Conservation (phyloP, 2,797 vertebrate species). For the Paramormyrops hopkinsi region DNA sequence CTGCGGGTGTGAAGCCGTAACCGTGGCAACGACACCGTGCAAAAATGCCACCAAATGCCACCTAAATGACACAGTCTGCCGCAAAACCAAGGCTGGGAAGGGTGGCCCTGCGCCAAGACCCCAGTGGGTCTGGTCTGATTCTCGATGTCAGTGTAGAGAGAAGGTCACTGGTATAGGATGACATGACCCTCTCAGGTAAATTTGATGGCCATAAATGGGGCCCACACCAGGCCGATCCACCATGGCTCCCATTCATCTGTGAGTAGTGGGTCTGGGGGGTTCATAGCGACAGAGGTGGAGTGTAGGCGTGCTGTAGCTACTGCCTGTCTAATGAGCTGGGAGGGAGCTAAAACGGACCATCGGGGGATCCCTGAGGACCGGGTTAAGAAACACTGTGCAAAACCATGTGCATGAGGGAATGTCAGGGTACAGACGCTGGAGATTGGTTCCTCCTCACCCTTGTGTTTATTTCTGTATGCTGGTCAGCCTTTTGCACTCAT, state of each 20-base stretch:
- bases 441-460: not conserved
- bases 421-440: not conserved
- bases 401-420: not conserved
- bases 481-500: not conserved
- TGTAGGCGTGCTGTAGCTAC: not conserved
- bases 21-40: slow-evolving; percentile 47
- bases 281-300: not conserved
- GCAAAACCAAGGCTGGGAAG: not conserved
- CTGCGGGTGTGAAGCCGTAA: slow-evolving; percentile 38
- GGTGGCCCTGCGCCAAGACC: not conserved
- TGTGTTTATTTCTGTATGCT: not conserved
- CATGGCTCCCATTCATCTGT: not conserved
- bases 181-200: not conserved
- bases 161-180: not conserved
- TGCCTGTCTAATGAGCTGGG: not conserved
- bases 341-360: not conserved
- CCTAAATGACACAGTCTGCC: slow-evolving; percentile 37
- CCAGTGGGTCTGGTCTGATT: not conserved
- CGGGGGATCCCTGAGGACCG: not conserved
- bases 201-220: not conserved
- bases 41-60: slow-evolving; percentile 49
- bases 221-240: not conserved
- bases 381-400: not conserved
- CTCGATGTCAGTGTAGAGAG: not conserved
- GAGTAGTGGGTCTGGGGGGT: not conserved